Percentiles rank a stretch among this genome's conserved stretches.
Evolutionary conservation across 2,797 vertebrate species (phyloP).

Genomic region (Sternotherus odoratus): DNA sequence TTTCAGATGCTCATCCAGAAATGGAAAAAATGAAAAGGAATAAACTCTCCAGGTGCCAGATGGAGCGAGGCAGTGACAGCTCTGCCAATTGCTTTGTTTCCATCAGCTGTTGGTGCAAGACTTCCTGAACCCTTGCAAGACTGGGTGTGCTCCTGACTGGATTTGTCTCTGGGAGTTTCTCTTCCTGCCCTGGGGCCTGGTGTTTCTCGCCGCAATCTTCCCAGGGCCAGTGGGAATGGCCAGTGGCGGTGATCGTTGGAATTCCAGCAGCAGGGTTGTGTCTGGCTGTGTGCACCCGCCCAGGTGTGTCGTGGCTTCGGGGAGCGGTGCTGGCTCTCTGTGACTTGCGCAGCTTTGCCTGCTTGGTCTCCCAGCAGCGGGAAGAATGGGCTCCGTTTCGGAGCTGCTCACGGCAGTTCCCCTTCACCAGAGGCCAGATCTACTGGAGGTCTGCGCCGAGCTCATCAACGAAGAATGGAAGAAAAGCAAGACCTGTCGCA

Average conservation of each 20-base stretch:
- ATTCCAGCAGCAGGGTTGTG: not conserved
- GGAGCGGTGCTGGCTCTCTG: accelerated
- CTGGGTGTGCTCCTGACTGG: not conserved
- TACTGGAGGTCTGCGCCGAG: conserved; percentile 89
- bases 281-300: accelerated
- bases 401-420: conserved; percentile 82
- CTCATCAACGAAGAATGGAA: conserved; percentile 94
- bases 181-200: too few species aligned
- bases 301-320: accelerated
- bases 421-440: conserved; percentile 90
- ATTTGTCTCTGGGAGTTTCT: not conserved
- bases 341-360: conserved; percentile 30
- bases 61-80: not conserved
- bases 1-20: not conserved
- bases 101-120: not conserved
- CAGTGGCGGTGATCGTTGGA: too few species aligned
- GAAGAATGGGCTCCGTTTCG: conserved; percentile 69
- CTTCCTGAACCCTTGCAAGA: not conserved
- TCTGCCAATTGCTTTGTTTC: not conserved
- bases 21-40: not conserved
- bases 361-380: conserved; percentile 69
- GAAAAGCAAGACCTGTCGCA: conserved; percentile 88
- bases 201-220: not conserved
- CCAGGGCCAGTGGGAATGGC: not conserved
- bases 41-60: not conserved